phyloP scores from a whole-genome alignment of 2,113 vertebrate species.

The Macroglossus sobrinus region DNA sequence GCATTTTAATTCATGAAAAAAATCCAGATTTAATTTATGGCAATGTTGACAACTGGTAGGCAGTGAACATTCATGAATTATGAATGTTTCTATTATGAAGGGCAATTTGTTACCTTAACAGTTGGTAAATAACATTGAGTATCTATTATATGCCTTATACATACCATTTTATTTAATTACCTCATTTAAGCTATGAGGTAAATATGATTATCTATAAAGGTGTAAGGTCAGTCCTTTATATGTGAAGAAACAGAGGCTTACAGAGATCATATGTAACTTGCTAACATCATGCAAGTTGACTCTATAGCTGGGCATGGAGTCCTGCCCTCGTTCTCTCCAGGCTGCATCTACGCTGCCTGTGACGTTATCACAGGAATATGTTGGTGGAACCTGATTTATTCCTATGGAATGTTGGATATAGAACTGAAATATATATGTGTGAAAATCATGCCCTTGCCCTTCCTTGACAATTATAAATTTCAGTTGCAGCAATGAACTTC shows the following conservation, averaged over 20 bases:
- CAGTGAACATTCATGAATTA: not conserved
- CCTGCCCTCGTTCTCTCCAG: not conserved
- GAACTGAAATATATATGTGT: not conserved
- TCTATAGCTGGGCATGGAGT: not conserved
- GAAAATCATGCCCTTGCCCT: not conserved
- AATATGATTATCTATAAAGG: not conserved
- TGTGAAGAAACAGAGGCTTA: not conserved
- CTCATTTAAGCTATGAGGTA: not conserved
- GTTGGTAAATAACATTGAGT: not conserved
- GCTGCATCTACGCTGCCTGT: not conserved
- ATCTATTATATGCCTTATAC: not conserved
- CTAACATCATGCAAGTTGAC: not conserved
- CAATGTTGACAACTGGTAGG: not conserved
- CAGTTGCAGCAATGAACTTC: not conserved
- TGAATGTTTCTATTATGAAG: not conserved
- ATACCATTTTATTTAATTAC: not conserved
- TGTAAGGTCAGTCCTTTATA: not conserved
- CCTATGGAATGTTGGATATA: not conserved
- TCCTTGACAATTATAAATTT: not conserved
- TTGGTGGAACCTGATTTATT: not conserved
- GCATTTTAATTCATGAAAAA: conserved; percentile 17
- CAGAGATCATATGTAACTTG: not conserved
- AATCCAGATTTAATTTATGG: not conserved
- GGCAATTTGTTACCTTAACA: not conserved
- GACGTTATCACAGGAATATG: not conserved